A percentile compares a stretch with the other conserved stretches of the same genome.
Evolutionary conservation across 2,113 vertebrate genomes (phyloP).

Genomic region (Channa argus): DNA sequence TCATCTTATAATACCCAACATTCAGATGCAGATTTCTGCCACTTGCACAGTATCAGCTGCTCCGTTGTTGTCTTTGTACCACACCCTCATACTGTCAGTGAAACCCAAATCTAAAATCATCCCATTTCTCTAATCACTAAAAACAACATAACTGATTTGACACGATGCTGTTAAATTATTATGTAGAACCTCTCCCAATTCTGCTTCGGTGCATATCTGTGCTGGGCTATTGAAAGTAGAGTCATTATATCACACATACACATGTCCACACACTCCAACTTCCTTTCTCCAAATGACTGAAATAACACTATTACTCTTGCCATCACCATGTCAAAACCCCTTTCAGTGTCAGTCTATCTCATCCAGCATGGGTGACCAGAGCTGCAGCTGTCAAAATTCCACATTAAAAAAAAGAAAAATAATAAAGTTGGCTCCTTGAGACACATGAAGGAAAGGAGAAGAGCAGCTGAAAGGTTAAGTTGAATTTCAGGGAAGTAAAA

Average conservation of each 20-base stretch:
- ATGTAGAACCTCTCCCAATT: constrained; percentile 52
- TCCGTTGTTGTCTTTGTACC: constrained; percentile 42
- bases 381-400: constrained; percentile 75
- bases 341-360: constrained; percentile 67
- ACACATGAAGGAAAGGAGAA: constrained; percentile 25
- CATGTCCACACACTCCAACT: constrained; percentile 29
- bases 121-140: constrained; percentile 46
- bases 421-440: constrained; percentile 35
- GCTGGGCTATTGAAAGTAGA: constrained; percentile 46
- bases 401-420: constrained; percentile 34
- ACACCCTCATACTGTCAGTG: constrained; percentile 25
- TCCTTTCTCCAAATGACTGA: constrained; percentile 68
- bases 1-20: neutral
- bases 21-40: constrained; percentile 7
- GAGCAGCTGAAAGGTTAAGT: constrained; percentile 51
- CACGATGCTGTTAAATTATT: constrained; percentile 54
- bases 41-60: neutral
- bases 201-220: constrained; percentile 52
- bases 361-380: constrained; percentile 53
- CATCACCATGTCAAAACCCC: constrained; percentile 72
- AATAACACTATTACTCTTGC: constrained; percentile 76
- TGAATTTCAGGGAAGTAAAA: constrained; percentile 60
- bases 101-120: constrained; percentile 32
- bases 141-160: constrained; percentile 57
- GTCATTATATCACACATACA: constrained; percentile 4